Percentiles rank a stretch among this genome's conserved stretches.
phyloP scores from a whole-genome alignment of 64 coral and sea anemone species.

The Porites australiensis region DNA sequence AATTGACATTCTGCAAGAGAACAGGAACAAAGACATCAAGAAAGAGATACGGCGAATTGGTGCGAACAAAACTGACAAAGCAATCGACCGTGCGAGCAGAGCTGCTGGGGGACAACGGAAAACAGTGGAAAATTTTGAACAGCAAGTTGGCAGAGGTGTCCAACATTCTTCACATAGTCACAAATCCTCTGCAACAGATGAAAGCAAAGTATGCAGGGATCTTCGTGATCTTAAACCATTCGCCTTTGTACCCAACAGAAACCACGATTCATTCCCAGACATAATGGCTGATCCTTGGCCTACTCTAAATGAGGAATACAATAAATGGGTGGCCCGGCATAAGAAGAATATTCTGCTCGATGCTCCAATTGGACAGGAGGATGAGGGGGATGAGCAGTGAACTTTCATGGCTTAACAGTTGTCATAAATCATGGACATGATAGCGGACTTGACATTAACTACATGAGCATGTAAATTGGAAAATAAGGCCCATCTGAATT shows the following conservation, averaged over 20 bases:
- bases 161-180: not conserved
- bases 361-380: constrained; percentile 17
- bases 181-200: constrained; percentile 14
- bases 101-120: constrained; percentile 27
- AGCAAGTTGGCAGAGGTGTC: not conserved
- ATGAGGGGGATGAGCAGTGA: constrained; percentile 11
- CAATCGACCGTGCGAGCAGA: constrained; percentile 12
- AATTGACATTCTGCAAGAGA: constrained; percentile 62
- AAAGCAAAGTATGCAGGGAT: not conserved
- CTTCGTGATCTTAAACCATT: constrained; percentile 40
- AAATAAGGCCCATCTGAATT: not conserved
- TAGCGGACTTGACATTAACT: not conserved
- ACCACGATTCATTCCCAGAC: constrained; percentile 16
- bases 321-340: not conserved
- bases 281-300: constrained; percentile 26
- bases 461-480: constrained; percentile 10
- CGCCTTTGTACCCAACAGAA: not conserved
- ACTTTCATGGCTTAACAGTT: constrained; percentile 10
- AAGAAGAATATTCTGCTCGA: not conserved
- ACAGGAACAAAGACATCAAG: constrained; percentile 53
- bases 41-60: constrained; percentile 23
- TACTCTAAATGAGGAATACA: not conserved
- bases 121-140: constrained; percentile 56
- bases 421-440: constrained; percentile 1
- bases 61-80: constrained; percentile 50